Base-by-base conservation (phyloP, 30 jellyfish, hydroid and myxozoan species). In the Mastigias papua region DNA sequence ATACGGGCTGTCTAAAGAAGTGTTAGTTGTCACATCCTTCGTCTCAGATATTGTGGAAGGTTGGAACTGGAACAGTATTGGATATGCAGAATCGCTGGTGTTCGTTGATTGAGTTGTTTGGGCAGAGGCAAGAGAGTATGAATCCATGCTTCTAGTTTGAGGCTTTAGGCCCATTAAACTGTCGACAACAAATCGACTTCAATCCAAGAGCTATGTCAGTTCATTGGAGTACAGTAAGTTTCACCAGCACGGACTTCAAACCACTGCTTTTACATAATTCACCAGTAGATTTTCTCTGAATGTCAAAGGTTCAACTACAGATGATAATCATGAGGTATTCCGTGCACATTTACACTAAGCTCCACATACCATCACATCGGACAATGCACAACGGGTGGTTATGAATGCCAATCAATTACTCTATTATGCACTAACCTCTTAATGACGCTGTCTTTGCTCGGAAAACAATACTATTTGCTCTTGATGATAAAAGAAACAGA, bases 71-170 rank as follows among this genome's bases (percentile, higher is more conserved):
- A 84, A 84, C n/a, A 84, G 61, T 16, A 84, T 84, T 17, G 93
- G 93, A 61, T 84, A 84, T 10, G 87, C 70, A 19, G 93, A 69
- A 42, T 84, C 93, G 32, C 86, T 84, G 28, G 86, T 71, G 34
- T 84, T 84, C 28, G 93, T 84, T 23, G 75, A 30, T 28, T 84
- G 86, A 19, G 93, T 84, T 15, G 87, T 84, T 34, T 84, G 93
- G 48, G 66, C 84, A 26, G 86, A 80, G 0, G 26, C 42, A 25
- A 29, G 77, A 1, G 91, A 51, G 49, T 48, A 77, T 9, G 73
- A 23, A 28, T 69, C 91, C 87, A 70, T 67, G 48, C 35, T 72
- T 63, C 42, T 17, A 26, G 35, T 22, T 63, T 42, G 74, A 19
- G 42, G 23, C 15, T 63, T 63, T 63, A 17, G 42, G 74, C 46